Evolutionary conservation across 2,113 vertebrate genomes (phyloP).

Genomic region (Nematolebias whitei): DNA sequence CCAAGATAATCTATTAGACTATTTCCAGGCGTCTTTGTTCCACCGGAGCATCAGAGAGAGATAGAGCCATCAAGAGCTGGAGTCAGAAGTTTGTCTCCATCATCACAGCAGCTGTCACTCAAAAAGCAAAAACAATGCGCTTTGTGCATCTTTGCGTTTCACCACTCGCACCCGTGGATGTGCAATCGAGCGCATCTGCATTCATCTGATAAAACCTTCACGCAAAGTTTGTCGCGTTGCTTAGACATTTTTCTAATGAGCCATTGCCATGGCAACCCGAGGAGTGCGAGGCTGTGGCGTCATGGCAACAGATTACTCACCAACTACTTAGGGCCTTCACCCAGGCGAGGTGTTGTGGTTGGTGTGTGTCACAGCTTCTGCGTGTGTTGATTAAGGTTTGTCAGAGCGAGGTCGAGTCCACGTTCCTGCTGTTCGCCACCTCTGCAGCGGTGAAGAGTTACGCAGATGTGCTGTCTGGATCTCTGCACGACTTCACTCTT

Average conservation of each 20-base stretch:
- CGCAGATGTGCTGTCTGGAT: constrained; percentile 55
- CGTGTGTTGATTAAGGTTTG: constrained; percentile 18
- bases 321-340: constrained; percentile 40
- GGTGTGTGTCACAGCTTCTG: constrained; percentile 23
- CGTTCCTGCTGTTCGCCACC: constrained; percentile 25
- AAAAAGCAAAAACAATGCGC: background rate
- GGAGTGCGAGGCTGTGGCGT: constrained; percentile 29
- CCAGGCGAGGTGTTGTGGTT: constrained; percentile 45
- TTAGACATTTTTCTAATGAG: constrained; percentile 50
- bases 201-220: constrained; percentile 12
- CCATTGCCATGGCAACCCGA: constrained; percentile 36
- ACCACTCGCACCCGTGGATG: background rate
- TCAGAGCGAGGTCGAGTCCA: constrained; percentile 41
- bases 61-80: no score
- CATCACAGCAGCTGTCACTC: constrained; percentile 18
- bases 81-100: no score
- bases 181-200: constrained; percentile 1
- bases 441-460: constrained; percentile 59
- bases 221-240: constrained; percentile 33
- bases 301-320: constrained; percentile 62
- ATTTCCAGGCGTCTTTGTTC: no score
- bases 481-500: constrained; percentile 49
- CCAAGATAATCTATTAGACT: no score
- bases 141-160: background rate
- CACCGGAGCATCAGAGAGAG: no score